Percentiles rank a stretch among this genome's conserved stretches.
Evolutionary conservation across 2,113 vertebrate genomes (phyloP).

Genomic region (Aix galericulata): DNA sequence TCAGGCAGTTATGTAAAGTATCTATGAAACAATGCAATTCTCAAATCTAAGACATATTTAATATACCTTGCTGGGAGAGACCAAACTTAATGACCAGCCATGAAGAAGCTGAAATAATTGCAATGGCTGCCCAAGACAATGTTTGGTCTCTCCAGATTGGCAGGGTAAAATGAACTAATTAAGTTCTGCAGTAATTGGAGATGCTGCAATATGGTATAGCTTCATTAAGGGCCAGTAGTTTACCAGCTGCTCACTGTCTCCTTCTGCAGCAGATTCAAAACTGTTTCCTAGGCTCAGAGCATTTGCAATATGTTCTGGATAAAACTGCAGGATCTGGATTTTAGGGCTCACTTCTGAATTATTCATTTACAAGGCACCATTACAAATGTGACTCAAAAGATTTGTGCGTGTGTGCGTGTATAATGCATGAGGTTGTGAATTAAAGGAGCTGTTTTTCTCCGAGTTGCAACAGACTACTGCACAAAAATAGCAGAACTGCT

Average conservation of each 20-base stretch:
- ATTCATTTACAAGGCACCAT: constrained; percentile 28
- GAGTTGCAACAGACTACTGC: not conserved
- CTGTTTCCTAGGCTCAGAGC: constrained; percentile 5
- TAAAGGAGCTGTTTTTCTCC: not conserved
- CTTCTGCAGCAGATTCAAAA: constrained; percentile 35
- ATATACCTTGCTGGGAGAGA: not conserved
- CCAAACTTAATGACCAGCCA: constrained; percentile 15
- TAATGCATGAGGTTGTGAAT: not conserved
- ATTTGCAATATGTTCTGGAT: constrained; percentile 63
- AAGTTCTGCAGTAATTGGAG: constrained; percentile 59
- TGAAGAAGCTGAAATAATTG: constrained; percentile 1
- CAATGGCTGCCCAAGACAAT: constrained; percentile 34
- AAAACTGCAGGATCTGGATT: constrained; percentile 58
- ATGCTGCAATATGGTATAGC: constrained; percentile 24
- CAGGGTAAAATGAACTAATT: constrained; percentile 59
- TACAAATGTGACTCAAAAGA: not conserved
- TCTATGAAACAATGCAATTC: not conserved
- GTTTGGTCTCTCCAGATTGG: constrained; percentile 40
- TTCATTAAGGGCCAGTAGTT: constrained; percentile 66
- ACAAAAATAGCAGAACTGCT: not conserved
- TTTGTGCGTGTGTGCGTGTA: not conserved
- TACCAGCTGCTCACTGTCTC: constrained; percentile 66
- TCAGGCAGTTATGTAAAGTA: fast-evolving
- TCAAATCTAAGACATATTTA: not conserved
- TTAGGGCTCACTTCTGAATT: constrained; percentile 44